These are phyloP conservation scores for Sturmia bella DNA, from an alignment of 2,888 invertebrate species.

Conservation along the genomic window DNA sequence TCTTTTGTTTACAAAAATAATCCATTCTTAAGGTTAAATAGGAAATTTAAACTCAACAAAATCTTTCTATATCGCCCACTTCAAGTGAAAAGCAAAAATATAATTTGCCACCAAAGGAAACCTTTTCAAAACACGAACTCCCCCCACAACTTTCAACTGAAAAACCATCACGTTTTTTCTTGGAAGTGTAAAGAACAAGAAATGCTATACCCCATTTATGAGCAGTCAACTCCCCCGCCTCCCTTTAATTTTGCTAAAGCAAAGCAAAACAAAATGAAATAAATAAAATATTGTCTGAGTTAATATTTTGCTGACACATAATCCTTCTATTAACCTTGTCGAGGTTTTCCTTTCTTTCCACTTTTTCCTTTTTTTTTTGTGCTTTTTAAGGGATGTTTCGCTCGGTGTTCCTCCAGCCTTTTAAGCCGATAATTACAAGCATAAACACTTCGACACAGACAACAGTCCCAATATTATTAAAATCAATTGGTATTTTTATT, in stretches of 20 bases:
- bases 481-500: slow-evolving; percentile 27
- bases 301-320: slow-evolving; percentile 50
- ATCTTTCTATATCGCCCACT: background rate
- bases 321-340: slow-evolving; percentile 62
- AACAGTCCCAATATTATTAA: slow-evolving; percentile 6
- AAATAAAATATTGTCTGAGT: background rate
- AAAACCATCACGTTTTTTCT: background rate
- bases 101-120: slow-evolving; percentile 42
- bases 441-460: slow-evolving; percentile 18
- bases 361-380: background rate
- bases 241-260: too few relatives aligned
- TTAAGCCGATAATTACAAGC: slow-evolving; percentile 46
- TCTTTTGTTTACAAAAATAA: slow-evolving; percentile 38
- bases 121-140: slow-evolving; percentile 53
- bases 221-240: slow-evolving; percentile 26
- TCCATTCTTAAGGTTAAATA: slow-evolving; percentile 60
- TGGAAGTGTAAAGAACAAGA: slow-evolving; percentile 10
- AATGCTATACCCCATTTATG: slow-evolving; percentile 31
- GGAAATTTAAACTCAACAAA: slow-evolving; percentile 42
- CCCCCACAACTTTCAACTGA: slow-evolving; percentile 13
- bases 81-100: slow-evolving; percentile 4
- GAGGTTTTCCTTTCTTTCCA: background rate
- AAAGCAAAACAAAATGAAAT: too few relatives aligned
- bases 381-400: slow-evolving; percentile 53
- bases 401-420: slow-evolving; percentile 4